These are phyloP conservation scores for Spea bombifrons DNA, from an alignment of 2,113 vertebrate species.

Conservation along the genomic window DNA sequence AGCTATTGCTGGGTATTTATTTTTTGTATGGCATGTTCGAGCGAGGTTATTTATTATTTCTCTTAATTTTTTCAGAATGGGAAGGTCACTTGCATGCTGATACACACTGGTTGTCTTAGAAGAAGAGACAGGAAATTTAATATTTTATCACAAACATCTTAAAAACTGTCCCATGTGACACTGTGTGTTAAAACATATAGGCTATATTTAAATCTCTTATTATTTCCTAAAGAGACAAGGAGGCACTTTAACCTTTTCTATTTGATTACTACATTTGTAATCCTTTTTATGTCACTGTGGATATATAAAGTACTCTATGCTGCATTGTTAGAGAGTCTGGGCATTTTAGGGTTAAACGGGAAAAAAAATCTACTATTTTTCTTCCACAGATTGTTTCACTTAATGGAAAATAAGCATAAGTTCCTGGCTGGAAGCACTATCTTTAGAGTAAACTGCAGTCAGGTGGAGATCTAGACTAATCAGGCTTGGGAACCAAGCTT, in stretches of 20 bases:
- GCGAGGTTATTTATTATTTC: background rate
- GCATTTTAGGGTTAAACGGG: slow-evolving; percentile 24
- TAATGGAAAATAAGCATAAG: slow-evolving; percentile 64
- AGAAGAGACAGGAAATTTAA: too few species aligned
- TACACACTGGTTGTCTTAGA: too few species aligned
- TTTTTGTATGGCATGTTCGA: background rate
- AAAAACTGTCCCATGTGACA: too few species aligned
- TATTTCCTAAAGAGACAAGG: too few species aligned
- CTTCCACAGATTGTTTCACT: slow-evolving; percentile 65
- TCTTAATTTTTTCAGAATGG: background rate
- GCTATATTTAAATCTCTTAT: too few species aligned
- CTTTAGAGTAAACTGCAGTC: slow-evolving; percentile 65
- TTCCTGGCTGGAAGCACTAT: slow-evolving; percentile 68
- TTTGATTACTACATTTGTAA: too few species aligned
- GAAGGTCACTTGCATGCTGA: too few species aligned
- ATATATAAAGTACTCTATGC: background rate
- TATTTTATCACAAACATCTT: too few species aligned
- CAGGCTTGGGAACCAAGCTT: slow-evolving; percentile 66
- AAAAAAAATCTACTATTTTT: slow-evolving; percentile 52
- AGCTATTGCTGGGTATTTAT: slow-evolving; percentile 17
- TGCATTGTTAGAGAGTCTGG: background rate
- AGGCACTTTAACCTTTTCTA: too few species aligned
- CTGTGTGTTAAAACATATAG: too few species aligned
- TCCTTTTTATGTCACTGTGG: too few species aligned
- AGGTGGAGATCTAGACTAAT: slow-evolving; percentile 71